Percentiles rank a stretch among this genome's conserved stretches.
Conservation (phyloP, 2,888 invertebrate species). For the Periphyllus acericola region DNA sequence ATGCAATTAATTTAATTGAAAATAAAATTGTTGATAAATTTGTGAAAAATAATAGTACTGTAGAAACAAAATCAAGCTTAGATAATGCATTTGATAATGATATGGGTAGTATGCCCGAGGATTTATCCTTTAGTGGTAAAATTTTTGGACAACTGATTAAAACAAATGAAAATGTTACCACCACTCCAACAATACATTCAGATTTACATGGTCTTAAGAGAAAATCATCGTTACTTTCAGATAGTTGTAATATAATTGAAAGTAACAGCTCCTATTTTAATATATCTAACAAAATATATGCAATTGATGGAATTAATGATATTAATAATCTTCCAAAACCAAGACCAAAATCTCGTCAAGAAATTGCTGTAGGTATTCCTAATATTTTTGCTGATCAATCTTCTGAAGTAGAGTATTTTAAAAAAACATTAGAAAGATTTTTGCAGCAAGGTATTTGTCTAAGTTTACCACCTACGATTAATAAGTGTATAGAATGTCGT, state of each 20-base stretch:
- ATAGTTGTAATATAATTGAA: not conserved
- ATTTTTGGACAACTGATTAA: not conserved
- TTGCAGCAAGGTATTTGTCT: constrained; percentile 88
- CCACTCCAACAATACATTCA: not conserved
- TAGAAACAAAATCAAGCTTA: not conserved
- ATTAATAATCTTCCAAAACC: not conserved
- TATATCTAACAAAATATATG: not conserved
- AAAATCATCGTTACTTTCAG: not conserved
- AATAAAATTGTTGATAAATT: not conserved
- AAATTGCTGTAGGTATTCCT: not conserved
- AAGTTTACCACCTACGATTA: constrained; percentile 86
- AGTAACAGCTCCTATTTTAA: not conserved
- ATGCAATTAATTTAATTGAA: not conserved
- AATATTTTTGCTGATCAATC: constrained; percentile 26
- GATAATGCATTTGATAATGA: not conserved
- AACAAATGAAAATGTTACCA: not conserved
- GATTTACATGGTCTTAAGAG: not conserved
- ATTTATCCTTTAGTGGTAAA: not conserved
- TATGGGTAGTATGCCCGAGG: not conserved
- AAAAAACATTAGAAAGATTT: constrained; percentile 84
- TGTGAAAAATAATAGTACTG: not conserved
- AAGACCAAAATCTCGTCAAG: not conserved
- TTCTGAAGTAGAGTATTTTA: constrained; percentile 65
- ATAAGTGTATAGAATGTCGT: constrained; percentile 94
- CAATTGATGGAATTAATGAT: not conserved